Evolutionary conservation across 2,888 invertebrate species (phyloP), one percentile per base, ranked within the genome.

Genomic region (Tachina fera): DNA sequence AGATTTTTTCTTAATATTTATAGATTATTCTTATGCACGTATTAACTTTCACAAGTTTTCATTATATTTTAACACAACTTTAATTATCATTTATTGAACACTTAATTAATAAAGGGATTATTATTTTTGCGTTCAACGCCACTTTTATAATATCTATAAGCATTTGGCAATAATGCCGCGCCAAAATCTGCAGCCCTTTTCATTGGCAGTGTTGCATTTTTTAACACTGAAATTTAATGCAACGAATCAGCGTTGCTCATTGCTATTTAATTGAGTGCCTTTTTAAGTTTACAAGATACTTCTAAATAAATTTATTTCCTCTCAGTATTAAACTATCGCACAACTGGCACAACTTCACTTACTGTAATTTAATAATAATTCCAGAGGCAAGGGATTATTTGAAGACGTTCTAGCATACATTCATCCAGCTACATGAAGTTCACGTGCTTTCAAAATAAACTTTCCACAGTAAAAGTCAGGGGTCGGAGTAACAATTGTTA

Each of bases 41-140:
- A 43, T 51, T 43, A 67, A 74, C 74, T 31, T 51, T 43, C 31
- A 61, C 45, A 58, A 41, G 6, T 10, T 58, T 22, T 65, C 72
- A 80, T 72, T 56, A 47, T 2, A 13, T 61, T 16, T 60, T 10
- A 49, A 61, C 31, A 71, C 43, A 63, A 51, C 60, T 68, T 47
- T 41, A 58, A 49, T 31, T 9, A 13, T 22, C 13, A 39, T 53
- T 71, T 61, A 61, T 39, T 71, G 31, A 53, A 61, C 43, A 70
- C 16, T 70, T 22, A 45, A 63, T 31, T 47, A 39, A 39, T 19
- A 14, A 65, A 41, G 1, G 13, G 31, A 56, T 56, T 79, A 76
- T 82, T 53, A 60, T 43, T 75, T 75, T 65, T 68, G 63, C 72
- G 68, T 81, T 84, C 63, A 85, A 85, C 81, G 74, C 84, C 67